phyloP scores from a whole-genome alignment of 2,797 vertebrate genomes.

The Nyctalus aviator region DNA sequence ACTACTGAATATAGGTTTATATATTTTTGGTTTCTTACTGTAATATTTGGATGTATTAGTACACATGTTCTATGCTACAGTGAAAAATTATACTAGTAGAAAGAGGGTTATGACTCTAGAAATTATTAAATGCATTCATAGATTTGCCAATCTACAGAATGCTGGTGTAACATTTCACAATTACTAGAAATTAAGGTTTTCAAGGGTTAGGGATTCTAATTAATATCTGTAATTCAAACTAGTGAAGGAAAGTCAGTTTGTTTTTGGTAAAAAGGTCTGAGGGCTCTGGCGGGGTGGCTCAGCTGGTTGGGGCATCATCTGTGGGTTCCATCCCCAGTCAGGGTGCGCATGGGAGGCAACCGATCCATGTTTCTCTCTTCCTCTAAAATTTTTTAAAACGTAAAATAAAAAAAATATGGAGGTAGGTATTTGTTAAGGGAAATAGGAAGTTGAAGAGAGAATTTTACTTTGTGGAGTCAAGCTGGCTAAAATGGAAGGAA shows the following conservation, averaged over 20 bases:
- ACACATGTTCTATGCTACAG: background rate
- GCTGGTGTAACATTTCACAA: background rate
- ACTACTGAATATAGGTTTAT: background rate
- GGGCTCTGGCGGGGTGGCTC: background rate
- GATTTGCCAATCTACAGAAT: background rate
- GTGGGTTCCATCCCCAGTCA: background rate
- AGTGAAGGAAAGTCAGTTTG: background rate
- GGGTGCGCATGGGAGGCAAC: background rate
- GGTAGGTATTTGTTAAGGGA: no score
- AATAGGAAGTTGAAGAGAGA: background rate
- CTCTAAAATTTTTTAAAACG: no score
- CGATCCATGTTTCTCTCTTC: background rate
- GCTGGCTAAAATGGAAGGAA: background rate
- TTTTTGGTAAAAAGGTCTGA: background rate
- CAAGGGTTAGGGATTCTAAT: background rate
- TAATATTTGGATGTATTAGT: background rate
- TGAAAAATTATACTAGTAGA: background rate
- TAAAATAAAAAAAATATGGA: no score
- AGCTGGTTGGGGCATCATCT: background rate
- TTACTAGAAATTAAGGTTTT: slow-evolving; percentile 1
- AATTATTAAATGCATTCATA: background rate
- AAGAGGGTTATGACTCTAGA: background rate
- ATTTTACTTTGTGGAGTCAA: background rate
- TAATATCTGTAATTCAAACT: background rate
- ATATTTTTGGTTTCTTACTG: background rate